phyloP scores from a whole-genome alignment of 1,140 invertebrate genomes.

The Leptinotarsa lineolata region DNA sequence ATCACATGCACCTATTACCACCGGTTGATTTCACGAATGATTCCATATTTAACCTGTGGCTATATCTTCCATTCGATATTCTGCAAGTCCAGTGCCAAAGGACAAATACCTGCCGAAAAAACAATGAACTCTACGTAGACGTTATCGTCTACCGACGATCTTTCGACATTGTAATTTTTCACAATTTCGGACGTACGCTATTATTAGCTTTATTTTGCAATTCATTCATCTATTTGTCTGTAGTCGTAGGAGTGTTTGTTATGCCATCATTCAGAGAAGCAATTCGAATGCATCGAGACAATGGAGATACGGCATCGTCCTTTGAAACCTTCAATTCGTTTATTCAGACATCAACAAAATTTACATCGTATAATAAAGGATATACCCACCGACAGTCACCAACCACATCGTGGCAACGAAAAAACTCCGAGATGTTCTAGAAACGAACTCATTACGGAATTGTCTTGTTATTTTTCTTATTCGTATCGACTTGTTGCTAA shows the following conservation, averaged over 20 bases:
- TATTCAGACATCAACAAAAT: conserved; percentile 2
- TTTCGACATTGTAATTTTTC: not conserved
- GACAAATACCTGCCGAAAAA: not conserved
- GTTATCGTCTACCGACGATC: not conserved
- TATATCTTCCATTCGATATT: not conserved
- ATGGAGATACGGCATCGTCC: not conserved
- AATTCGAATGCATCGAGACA: not conserved
- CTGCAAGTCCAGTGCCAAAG: not conserved
- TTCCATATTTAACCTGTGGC: not conserved
- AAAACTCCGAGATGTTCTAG: not conserved
- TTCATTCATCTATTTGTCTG: not conserved
- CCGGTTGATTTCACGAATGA: too few relatives aligned
- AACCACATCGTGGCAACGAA: not conserved
- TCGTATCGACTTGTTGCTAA: not conserved
- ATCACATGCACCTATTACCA: too few relatives aligned
- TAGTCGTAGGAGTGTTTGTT: conserved; percentile 4
- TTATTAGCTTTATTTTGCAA: conserved; percentile 4
- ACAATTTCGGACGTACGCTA: not conserved
- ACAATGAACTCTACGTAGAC: not conserved
- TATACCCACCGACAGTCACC: not conserved
- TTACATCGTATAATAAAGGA: not conserved
- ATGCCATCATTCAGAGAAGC: not conserved
- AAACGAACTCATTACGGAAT: too few relatives aligned
- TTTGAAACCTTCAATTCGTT: not conserved
- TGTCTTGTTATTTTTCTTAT: too few relatives aligned